Evolutionary conservation across 1,140 invertebrate species (phyloP).

Genomic region (Cephus cinctus): DNA sequence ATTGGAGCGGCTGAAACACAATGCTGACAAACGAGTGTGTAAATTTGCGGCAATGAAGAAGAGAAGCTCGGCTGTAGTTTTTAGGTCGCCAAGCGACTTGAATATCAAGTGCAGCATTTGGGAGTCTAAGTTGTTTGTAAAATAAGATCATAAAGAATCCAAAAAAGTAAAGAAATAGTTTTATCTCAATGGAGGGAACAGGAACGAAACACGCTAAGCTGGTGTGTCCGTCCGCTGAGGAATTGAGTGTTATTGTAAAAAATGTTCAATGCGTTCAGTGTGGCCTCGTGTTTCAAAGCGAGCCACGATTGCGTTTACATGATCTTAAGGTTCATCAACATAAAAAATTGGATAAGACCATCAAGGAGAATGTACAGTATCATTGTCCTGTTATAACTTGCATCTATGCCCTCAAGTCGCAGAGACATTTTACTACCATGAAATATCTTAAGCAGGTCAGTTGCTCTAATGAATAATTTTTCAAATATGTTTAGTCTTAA

Average conservation of each 20-base stretch:
- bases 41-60: too few species aligned
- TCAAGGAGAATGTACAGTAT: slow-evolving; percentile 39
- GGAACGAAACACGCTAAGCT: slow-evolving; percentile 27
- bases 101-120: too few species aligned
- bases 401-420: slow-evolving; percentile 41
- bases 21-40: too few species aligned
- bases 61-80: too few species aligned
- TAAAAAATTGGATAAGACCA: slow-evolving; percentile 38
- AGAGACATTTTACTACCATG: slow-evolving; percentile 46
- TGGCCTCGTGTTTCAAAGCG: slow-evolving; percentile 42
- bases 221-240: slow-evolving; percentile 45
- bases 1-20: too few species aligned
- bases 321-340: slow-evolving; percentile 48
- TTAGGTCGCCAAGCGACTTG: too few species aligned
- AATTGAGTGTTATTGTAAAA: slow-evolving; percentile 47
- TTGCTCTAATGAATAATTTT: not conserved
- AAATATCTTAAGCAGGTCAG: slow-evolving; percentile 55
- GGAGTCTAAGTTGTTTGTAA: too few species aligned
- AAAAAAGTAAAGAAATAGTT: too few species aligned
- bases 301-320: slow-evolving; percentile 44
- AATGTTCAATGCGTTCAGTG: slow-evolving; percentile 47
- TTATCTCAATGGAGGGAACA: slow-evolving; percentile 8
- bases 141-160: too few species aligned
- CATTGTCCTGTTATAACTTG: slow-evolving; percentile 50
- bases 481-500: not conserved